Evolutionary conservation across 2,797 vertebrate species (phyloP).

Genomic region (Bovichtus variegatus): DNA sequence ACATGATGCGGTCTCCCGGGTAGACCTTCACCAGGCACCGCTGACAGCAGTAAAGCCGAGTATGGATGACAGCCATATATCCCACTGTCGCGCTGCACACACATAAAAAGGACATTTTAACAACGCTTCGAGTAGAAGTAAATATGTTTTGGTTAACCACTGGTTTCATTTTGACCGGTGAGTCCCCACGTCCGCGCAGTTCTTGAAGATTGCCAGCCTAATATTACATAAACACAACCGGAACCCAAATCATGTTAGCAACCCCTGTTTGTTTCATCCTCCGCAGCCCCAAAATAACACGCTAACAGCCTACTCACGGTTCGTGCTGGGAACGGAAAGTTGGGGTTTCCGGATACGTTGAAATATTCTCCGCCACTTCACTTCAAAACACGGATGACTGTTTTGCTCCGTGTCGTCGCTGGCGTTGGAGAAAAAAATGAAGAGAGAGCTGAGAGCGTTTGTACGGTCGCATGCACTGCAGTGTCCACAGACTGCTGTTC

Average conservation of each 20-base stretch:
- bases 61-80: constrained; percentile 62
- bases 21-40: constrained; percentile 44
- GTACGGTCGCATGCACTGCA: constrained; percentile 73
- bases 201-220: constrained; percentile 44
- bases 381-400: constrained; percentile 40
- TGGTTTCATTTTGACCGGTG: constrained; percentile 15
- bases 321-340: constrained; percentile 6
- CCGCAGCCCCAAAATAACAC: constrained; percentile 61
- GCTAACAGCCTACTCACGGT: constrained; percentile 73
- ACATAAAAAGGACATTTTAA: neutral
- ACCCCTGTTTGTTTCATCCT: constrained; percentile 60
- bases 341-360: neutral
- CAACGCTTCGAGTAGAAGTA: neutral
- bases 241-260: constrained; percentile 70
- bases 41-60: constrained; percentile 49
- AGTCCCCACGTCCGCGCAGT: constrained; percentile 21
- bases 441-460: constrained; percentile 35
- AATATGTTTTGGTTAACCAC: neutral
- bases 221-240: constrained; percentile 82
- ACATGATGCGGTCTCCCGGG: constrained; percentile 59
- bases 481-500: constrained; percentile 63
- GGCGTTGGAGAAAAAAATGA: constrained; percentile 38
- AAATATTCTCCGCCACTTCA: constrained; percentile 50
- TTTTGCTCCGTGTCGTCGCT: constrained; percentile 62
- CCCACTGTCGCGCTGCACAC: constrained; percentile 12